Conservation (phyloP, 2,113 vertebrate genomes). For the Stegostoma tigrinum region DNA sequence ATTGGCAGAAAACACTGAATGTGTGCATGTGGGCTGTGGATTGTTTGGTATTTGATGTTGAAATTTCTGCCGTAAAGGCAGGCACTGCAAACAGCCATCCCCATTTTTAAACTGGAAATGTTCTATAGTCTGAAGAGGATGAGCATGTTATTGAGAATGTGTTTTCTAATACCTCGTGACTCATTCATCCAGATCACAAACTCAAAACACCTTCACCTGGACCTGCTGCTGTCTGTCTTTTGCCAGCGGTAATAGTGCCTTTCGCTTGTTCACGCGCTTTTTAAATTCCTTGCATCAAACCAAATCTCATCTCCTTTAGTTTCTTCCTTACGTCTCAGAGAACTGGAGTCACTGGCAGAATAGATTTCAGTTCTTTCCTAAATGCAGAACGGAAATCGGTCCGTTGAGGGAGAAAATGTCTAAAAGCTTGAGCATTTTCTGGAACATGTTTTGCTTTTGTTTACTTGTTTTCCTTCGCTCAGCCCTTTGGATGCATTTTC, state of each 20-base stretch:
- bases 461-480: conserved; percentile 24
- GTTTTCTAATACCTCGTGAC: neutral
- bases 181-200: neutral
- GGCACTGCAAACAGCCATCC: neutral
- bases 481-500: neutral
- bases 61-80: neutral
- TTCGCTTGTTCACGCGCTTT: neutral
- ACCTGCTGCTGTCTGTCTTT: neutral
- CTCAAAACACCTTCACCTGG: neutral
- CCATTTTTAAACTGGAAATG: neutral
- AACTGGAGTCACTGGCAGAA: neutral
- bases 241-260: neutral
- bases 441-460: conserved; percentile 23
- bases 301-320: neutral
- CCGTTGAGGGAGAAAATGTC: neutral
- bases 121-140: neutral
- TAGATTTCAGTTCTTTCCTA: neutral
- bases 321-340: neutral
- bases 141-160: neutral
- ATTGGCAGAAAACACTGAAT: neutral
- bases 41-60: neutral
- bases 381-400: neutral
- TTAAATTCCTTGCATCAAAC: too few species aligned
- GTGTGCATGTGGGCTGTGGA: neutral
- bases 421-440: neutral